A percentile compares a stretch with the other conserved stretches of the same genome.
Evolutionary conservation across 1,140 invertebrate species (phyloP).

Genomic region (Copidosoma floridanum): DNA sequence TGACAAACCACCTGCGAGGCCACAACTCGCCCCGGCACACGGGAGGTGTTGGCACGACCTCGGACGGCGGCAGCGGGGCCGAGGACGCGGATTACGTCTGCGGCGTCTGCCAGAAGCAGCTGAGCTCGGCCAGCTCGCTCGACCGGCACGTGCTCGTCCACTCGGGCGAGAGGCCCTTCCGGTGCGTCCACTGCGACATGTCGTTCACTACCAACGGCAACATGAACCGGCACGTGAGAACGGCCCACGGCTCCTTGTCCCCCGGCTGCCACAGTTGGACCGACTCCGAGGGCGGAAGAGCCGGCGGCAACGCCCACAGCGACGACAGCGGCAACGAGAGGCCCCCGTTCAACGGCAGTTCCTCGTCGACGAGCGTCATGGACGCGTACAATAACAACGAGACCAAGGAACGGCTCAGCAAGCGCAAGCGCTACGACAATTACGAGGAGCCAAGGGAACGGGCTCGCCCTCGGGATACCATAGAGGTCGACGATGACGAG

Average conservation of each 20-base stretch:
- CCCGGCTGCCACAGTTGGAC: constrained; percentile 36
- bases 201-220: constrained; percentile 87
- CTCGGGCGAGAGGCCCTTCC: constrained; percentile 73
- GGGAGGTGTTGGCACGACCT: too few relatives aligned
- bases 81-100: constrained; percentile 49
- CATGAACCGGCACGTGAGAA: constrained; percentile 82
- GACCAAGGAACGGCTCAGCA: too few relatives aligned
- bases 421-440: constrained; percentile 33
- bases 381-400: constrained; percentile 52
- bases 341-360: constrained; percentile 23
- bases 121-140: constrained; percentile 76
- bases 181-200: constrained; percentile 75
- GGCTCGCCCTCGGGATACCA: constrained; percentile 34
- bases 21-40: constrained; percentile 56
- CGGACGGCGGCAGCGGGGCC: constrained; percentile 31
- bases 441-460: constrained; percentile 18
- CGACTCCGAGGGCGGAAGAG: constrained; percentile 45
- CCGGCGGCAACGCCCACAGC: constrained; percentile 46
- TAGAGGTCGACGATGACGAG: constrained; percentile 34
- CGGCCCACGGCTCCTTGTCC: constrained; percentile 55
- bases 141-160: constrained; percentile 76
- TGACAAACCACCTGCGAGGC: constrained; percentile 63
- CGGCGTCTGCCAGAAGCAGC: constrained; percentile 55
- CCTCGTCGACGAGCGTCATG: too few relatives aligned
- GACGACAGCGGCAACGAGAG: constrained; percentile 44